Base-by-base conservation (phyloP, 2,113 vertebrate species). In the Corydoras sp. region DNA sequence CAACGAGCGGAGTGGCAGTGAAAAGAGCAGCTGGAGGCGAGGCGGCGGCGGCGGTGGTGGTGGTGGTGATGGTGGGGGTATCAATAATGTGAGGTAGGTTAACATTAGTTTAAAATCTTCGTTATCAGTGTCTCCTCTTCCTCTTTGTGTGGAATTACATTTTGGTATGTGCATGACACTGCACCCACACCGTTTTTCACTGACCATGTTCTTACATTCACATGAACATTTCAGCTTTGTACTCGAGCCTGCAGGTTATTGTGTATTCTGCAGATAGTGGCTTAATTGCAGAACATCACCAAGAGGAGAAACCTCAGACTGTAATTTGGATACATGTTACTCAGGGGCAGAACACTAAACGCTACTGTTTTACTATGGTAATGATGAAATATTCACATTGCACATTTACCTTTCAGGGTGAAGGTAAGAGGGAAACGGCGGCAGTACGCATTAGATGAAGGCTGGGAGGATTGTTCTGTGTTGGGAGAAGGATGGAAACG, bases 401-500 rank as follows among this genome's bases (percentile, higher is more conserved):
- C 18, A 6, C 49, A 7, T 51, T 35, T 3, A 10, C n/a, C 55
- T 63, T 24, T 65, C 3, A 14, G 48, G 14, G 13, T 58, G 12
- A 30, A 66, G 31, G 60, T 56, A 62, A 74, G 29, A 10, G 53
- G 60, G 24, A 59, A 55, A 9, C 75, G 70, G 35, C n/a, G 54
- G 18, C 50, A 50, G 58, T 0, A 2, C 3, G n/a, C 73, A 54
- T 1, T 79, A 65, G 10, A 83, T 81, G 92, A 94, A 60, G 90
- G 89, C 15, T 96, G 94, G 94, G 79, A 85, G 14, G 90, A 93
- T 0, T 95, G 92, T 77, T 87, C 92, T 1, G 65, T 68, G 3
- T 82, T 96, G 62, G 93, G 93, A 65, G 82, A 86, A 0, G 92
- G 93, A 31, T 95, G 94, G 94, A 94, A 93, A 79, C 90, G 93